A percentile compares a stretch with the other conserved stretches of the same genome.
These are phyloP conservation scores for Siderastrea siderea DNA, from an alignment of 92 coral and sea anemone genomes.

Conservation along the genomic window DNA sequence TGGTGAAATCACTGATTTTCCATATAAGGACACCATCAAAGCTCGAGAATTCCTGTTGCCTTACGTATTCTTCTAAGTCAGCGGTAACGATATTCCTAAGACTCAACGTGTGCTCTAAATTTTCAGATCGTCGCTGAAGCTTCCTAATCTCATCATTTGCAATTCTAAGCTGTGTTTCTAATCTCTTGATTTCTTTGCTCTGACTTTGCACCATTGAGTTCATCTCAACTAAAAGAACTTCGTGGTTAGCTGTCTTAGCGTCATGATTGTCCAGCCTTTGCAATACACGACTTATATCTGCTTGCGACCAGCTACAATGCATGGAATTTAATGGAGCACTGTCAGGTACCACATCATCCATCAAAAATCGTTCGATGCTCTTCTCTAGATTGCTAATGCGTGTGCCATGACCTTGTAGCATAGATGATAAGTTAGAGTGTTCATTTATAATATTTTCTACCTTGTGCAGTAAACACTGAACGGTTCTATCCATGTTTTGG, in stretches of 20 bases:
- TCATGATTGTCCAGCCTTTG: slow-evolving; percentile 32
- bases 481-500: not conserved
- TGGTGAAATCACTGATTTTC: slow-evolving; percentile 53
- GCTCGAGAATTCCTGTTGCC: slow-evolving; percentile 14
- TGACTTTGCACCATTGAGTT: slow-evolving; percentile 28
- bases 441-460: slow-evolving; percentile 22
- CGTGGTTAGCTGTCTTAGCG: slow-evolving; percentile 46
- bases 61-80: slow-evolving; percentile 49
- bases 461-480: slow-evolving; percentile 12
- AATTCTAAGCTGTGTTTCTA: slow-evolving; percentile 27
- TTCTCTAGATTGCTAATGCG: slow-evolving; percentile 27
- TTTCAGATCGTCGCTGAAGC: slow-evolving; percentile 56
- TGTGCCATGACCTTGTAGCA: slow-evolving; percentile 16
- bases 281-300: not conserved
- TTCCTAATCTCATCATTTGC: slow-evolving; percentile 12
- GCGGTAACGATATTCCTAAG: slow-evolving; percentile 43
- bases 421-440: slow-evolving; percentile 3
- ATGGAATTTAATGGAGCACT: slow-evolving; percentile 2
- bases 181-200: slow-evolving; percentile 16
- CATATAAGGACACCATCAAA: slow-evolving; percentile 63
- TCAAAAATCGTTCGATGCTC: slow-evolving; percentile 17
- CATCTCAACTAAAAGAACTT: slow-evolving; percentile 42
- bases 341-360: slow-evolving; percentile 19
- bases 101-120: slow-evolving; percentile 34
- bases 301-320: slow-evolving; percentile 1